phyloP scores from a whole-genome alignment of 2,113 vertebrate species.

The Callionymus lyra region DNA sequence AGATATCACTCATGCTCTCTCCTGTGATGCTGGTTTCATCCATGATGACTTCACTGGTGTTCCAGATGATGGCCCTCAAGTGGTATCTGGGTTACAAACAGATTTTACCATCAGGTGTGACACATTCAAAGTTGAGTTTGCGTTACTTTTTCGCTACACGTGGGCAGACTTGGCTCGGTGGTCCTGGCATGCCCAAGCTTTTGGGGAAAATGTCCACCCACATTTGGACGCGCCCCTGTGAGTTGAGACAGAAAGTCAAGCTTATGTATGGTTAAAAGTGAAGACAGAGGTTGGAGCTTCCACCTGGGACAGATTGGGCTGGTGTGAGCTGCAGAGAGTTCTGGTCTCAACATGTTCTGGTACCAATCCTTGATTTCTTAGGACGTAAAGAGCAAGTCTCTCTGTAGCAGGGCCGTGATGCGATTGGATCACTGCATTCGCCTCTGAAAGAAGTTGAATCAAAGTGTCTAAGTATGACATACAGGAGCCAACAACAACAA shows the following conservation, averaged over 20 bases:
- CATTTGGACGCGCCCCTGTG: constrained; percentile 89
- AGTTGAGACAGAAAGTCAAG: constrained; percentile 5
- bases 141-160: constrained; percentile 86
- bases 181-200: constrained; percentile 79
- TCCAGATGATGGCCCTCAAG: constrained; percentile 88
- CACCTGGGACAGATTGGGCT: constrained; percentile 71
- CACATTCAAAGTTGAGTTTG: background rate
- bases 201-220: constrained; percentile 97
- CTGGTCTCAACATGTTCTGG: constrained; percentile 93
- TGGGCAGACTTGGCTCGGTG: constrained; percentile 83
- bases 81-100: constrained; percentile 64
- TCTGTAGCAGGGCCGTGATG: constrained; percentile 81
- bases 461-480: constrained; percentile 1
- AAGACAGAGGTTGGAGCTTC: background rate
- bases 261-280: background rate
- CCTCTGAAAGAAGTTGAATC: constrained; percentile 64
- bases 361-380: constrained; percentile 80
- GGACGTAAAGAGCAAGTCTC: constrained; percentile 82
- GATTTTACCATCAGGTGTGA: constrained; percentile 3
- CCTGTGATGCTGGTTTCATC: constrained; percentile 96
- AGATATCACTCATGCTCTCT: constrained; percentile 96
- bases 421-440: constrained; percentile 73
- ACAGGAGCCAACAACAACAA: background rate
- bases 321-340: constrained; percentile 85
- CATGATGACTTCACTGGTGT: constrained; percentile 86